Percentiles rank a stretch among this genome's conserved stretches.
These are phyloP conservation scores for Drosophila littoralis DNA, from an alignment of 1,140 invertebrate species.

Conservation along the genomic window DNA sequence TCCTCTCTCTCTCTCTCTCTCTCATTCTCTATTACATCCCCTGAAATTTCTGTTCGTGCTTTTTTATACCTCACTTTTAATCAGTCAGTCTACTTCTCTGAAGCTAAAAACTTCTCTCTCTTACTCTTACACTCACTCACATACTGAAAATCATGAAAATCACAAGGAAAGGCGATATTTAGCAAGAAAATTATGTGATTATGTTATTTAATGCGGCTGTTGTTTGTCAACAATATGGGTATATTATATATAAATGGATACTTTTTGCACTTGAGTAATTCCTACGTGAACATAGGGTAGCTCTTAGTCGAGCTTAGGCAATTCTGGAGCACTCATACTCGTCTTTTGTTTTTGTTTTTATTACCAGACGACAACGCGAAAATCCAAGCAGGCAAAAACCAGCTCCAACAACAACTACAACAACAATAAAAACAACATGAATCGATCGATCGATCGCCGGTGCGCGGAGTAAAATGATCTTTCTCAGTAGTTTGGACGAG, in stretches of 20 bases:
- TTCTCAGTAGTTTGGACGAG: conserved; percentile 49
- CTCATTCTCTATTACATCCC: neutral
- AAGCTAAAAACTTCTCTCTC: neutral
- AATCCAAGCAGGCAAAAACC: conserved; percentile 33
- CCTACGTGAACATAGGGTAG: neutral
- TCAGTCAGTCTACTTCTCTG: neutral
- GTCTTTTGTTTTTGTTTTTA: conserved; percentile 48
- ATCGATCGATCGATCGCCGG: conserved; percentile 53
- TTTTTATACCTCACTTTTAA: too few species aligned
- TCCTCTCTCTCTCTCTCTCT: neutral
- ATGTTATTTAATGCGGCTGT: neutral
- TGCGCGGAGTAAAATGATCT: conserved; percentile 57
- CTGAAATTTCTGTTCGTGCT: neutral
- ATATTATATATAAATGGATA: too few species aligned
- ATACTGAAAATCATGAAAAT: neutral
- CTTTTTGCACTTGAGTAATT: too few species aligned
- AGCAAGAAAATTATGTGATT: neutral
- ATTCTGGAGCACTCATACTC: neutral
- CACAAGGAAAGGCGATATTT: neutral
- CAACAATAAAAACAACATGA: conserved; percentile 1
- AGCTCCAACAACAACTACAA: conserved; percentile 23
- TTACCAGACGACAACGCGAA: conserved; percentile 25
- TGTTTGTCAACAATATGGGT: too few species aligned
- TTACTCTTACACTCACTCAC: neutral
- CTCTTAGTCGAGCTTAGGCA: neutral